Evolutionary conservation across 1,140 invertebrate species (phyloP).

Genomic region (Drosophila ogumai): DNA sequence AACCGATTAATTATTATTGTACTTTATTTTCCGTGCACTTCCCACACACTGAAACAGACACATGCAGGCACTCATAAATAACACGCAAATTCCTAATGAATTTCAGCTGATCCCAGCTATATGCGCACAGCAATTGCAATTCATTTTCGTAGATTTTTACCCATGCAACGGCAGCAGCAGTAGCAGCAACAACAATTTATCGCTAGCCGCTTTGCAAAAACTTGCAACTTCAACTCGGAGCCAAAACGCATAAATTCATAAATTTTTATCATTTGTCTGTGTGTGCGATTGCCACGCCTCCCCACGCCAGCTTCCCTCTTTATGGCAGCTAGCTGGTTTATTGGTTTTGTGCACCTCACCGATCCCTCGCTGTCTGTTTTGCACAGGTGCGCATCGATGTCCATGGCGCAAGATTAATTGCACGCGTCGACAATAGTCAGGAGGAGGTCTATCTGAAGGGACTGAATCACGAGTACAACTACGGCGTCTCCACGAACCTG

Average conservation of each 20-base stretch:
- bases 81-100: conserved; percentile 83
- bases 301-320: conserved; percentile 7
- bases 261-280: conserved; percentile 82
- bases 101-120: conserved; percentile 80
- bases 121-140: conserved; percentile 76
- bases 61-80: conserved; percentile 70
- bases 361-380: conserved; percentile 34
- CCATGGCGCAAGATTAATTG: conserved; percentile 91
- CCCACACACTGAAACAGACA: conserved; percentile 24
- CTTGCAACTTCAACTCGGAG: conserved; percentile 74
- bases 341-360: conserved; percentile 75
- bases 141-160: conserved; percentile 78
- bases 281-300: conserved; percentile 39
- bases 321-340: conserved; percentile 67
- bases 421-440: conserved; percentile 92
- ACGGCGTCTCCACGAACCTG: conserved; percentile 92
- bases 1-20: neutral
- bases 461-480: conserved; percentile 91
- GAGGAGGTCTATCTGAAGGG: conserved; percentile 92
- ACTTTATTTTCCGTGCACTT: conserved; percentile 16
- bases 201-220: conserved; percentile 57
- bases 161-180: conserved; percentile 43
- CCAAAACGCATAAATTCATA: conserved; percentile 83
- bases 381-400: conserved; percentile 92
- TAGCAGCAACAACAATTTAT: conserved; percentile 69